phyloP scores from a whole-genome alignment of 2,888 invertebrate genomes.

The Lycaena phlaeas region DNA sequence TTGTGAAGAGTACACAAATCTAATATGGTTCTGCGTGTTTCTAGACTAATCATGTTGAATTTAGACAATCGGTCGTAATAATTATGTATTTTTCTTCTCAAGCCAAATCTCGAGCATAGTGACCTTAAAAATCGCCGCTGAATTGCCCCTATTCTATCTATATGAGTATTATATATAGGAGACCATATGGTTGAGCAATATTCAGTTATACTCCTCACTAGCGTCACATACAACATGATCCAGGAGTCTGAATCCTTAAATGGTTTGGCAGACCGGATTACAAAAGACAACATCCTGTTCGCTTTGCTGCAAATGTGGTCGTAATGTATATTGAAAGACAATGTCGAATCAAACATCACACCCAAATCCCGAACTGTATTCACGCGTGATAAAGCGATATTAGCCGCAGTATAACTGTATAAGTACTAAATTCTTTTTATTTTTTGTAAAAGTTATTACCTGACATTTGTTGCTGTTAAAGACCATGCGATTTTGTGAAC shows the following conservation, averaged over 20 bases:
- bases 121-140: not conserved
- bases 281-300: not conserved
- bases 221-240: not conserved
- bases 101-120: not conserved
- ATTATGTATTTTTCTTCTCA: no score
- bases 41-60: no score
- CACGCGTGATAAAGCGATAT: not conserved
- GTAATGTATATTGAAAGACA: not conserved
- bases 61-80: no score
- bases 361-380: not conserved
- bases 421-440: not conserved
- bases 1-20: no score
- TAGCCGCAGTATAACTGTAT: not conserved
- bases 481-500: not conserved
- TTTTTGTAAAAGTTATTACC: conserved; percentile 1
- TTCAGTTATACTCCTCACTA: not conserved
- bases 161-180: not conserved
- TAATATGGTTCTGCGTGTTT: no score
- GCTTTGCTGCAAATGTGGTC: not conserved
- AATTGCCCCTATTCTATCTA: not conserved
- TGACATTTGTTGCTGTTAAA: conserved; percentile 4
- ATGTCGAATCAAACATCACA: not conserved
- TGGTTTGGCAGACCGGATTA: not conserved
- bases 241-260: not conserved
- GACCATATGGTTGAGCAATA: not conserved